These are phyloP conservation scores for Lasioglossum figueresi DNA, from an alignment of 2,888 invertebrate genomes.

Conservation along the genomic window DNA sequence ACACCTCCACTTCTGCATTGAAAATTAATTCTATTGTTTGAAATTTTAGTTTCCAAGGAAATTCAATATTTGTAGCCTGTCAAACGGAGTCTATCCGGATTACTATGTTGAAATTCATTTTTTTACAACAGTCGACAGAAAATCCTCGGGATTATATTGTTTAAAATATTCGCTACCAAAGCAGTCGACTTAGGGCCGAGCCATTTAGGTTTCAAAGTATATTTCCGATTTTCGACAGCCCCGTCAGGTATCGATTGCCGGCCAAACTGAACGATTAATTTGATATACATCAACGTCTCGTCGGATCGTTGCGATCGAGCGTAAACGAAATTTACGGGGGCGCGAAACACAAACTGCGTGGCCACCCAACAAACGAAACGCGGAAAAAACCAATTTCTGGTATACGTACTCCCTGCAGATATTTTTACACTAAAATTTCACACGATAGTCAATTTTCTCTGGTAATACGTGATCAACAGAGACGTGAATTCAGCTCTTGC, in stretches of 20 bases:
- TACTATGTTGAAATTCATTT: neutral
- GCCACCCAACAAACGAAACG: neutral
- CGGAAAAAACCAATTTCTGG: neutral
- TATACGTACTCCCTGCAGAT: neutral
- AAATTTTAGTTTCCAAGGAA: too few species aligned
- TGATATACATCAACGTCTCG: neutral
- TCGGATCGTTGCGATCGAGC: neutral
- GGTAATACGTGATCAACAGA: too few species aligned
- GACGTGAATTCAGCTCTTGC: too few species aligned
- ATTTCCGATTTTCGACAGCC: neutral
- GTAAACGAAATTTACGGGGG: conserved; percentile 5
- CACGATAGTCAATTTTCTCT: too few species aligned
- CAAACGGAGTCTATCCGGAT: neutral
- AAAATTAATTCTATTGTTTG: neutral
- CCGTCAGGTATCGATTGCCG: neutral
- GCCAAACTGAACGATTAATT: neutral
- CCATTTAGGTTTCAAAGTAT: neutral
- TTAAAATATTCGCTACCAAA: neutral
- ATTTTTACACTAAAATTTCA: neutral
- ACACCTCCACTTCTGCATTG: neutral
- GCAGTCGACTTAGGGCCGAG: neutral
- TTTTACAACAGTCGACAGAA: neutral
- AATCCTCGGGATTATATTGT: neutral
- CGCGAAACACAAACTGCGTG: neutral
- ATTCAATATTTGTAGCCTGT: neutral